These are phyloP conservation scores for Catocala sponsa DNA, from an alignment of 2,888 invertebrate species.

Conservation along the genomic window DNA sequence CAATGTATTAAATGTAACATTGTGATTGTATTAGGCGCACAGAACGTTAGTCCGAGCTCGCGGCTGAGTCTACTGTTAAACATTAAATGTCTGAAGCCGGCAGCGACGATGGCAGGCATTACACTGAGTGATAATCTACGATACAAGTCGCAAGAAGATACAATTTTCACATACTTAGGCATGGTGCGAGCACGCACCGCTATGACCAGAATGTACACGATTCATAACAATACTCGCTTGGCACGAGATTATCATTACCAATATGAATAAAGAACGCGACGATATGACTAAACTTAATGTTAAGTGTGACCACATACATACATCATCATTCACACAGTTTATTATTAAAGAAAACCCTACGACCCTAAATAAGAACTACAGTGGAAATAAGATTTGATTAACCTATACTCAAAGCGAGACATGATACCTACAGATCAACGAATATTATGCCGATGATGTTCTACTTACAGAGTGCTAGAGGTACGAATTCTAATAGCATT, in stretches of 20 bases:
- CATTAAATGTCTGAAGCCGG: slow-evolving; percentile 42
- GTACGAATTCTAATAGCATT: slow-evolving; percentile 60
- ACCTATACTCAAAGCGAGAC: slow-evolving; percentile 74
- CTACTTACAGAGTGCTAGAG: slow-evolving; percentile 69
- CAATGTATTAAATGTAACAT: slow-evolving; percentile 4
- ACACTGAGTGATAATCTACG: slow-evolving; percentile 53
- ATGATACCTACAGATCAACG: slow-evolving; percentile 68
- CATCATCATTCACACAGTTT: slow-evolving; percentile 73
- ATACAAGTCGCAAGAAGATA: slow-evolving; percentile 60
- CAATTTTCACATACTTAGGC: slow-evolving; percentile 70
- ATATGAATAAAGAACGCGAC: slow-evolving; percentile 67
- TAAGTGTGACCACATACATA: slow-evolving; percentile 79
- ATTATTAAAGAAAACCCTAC: slow-evolving; percentile 75
- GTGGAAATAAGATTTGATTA: slow-evolving; percentile 72
- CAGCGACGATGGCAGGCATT: slow-evolving; percentile 57
- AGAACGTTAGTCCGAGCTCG: slow-evolving; percentile 16
- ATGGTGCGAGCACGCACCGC: slow-evolving; percentile 68
- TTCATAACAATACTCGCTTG: slow-evolving; percentile 71
- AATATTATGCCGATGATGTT: slow-evolving; percentile 72
- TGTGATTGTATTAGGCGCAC: neutral
- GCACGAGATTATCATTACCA: slow-evolving; percentile 68
- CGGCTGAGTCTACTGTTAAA: slow-evolving; percentile 25
- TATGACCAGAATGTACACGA: slow-evolving; percentile 87
- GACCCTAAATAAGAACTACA: slow-evolving; percentile 75
- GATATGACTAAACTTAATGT: slow-evolving; percentile 77